phyloP scores from a whole-genome alignment of 2,113 vertebrate genomes.

The Bettongia penicillata region DNA sequence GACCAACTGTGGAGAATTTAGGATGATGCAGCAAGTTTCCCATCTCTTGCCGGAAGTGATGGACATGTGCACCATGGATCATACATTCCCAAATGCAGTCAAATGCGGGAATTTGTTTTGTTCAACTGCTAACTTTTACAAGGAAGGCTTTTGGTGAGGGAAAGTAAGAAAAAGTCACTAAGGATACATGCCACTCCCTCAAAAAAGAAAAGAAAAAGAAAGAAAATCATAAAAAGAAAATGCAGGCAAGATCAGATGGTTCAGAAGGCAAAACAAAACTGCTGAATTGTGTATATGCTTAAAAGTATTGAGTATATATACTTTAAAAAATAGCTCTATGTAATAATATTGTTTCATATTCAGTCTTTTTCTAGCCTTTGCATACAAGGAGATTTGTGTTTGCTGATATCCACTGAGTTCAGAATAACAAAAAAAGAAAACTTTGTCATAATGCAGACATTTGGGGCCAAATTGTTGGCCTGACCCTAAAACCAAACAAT shows the following conservation, averaged over 20 bases:
- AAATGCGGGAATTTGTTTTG: not conserved
- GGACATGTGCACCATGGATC: not conserved
- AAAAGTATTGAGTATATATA: not conserved
- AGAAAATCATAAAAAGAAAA: not conserved
- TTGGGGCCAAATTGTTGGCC: constrained; percentile 69
- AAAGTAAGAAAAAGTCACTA: not conserved
- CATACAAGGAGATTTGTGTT: not conserved
- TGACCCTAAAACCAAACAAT: constrained; percentile 77
- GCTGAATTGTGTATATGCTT: no score
- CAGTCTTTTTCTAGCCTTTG: not conserved
- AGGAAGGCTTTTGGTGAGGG: not conserved
- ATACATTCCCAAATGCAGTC: not conserved
- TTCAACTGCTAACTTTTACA: not conserved
- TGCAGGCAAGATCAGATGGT: not conserved
- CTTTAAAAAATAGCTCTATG: not conserved
- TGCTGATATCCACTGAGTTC: not conserved
- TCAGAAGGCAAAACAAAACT: no score
- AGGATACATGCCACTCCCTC: not conserved
- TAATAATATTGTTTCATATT: not conserved
- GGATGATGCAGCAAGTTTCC: not conserved
- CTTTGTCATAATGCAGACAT: constrained; percentile 79
- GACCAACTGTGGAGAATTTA: not conserved
- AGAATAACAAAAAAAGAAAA: constrained; percentile 60
- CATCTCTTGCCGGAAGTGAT: not conserved
- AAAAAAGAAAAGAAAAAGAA: not conserved